These are phyloP conservation scores for Grus americana DNA, from an alignment of 2,113 vertebrate genomes.

Conservation along the genomic window DNA sequence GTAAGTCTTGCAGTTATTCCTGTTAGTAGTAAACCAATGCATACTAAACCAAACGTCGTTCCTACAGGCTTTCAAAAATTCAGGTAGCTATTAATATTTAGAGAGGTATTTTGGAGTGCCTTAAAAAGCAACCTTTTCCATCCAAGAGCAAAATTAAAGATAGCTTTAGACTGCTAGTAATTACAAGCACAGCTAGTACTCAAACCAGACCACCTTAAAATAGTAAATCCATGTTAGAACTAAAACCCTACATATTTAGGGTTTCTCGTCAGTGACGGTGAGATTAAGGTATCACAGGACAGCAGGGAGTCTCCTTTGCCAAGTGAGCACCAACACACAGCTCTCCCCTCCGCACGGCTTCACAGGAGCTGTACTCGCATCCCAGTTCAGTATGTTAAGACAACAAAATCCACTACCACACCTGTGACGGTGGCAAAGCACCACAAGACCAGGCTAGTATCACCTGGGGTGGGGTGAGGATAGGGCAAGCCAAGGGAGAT, in stretches of 20 bases:
- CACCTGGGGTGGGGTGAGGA: not conserved
- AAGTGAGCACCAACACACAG: not conserved
- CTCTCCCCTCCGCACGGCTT: not conserved
- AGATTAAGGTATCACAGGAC: not conserved
- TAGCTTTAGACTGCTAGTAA: too few relatives aligned
- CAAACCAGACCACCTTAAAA: not conserved
- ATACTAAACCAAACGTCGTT: not conserved
- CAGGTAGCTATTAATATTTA: not conserved
- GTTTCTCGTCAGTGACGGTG: rapidly evolving
- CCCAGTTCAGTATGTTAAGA: not conserved
- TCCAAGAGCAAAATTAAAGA: not conserved
- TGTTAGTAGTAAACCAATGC: not conserved
- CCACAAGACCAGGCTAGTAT: not conserved
- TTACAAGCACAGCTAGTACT: not conserved
- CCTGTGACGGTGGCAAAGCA: not conserved
- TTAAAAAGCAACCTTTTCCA: not conserved
- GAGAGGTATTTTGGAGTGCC: not conserved
- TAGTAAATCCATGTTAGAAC: not conserved
- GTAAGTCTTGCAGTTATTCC: not conserved
- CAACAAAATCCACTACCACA: not conserved
- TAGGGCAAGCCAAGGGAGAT: not conserved
- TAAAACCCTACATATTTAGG: not conserved
- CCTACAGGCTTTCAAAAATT: not conserved
- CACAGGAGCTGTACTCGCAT: not conserved
- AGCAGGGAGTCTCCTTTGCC: not conserved